phyloP scores from a whole-genome alignment of 2,113 vertebrate genomes.

The Chaetops frenatus region DNA sequence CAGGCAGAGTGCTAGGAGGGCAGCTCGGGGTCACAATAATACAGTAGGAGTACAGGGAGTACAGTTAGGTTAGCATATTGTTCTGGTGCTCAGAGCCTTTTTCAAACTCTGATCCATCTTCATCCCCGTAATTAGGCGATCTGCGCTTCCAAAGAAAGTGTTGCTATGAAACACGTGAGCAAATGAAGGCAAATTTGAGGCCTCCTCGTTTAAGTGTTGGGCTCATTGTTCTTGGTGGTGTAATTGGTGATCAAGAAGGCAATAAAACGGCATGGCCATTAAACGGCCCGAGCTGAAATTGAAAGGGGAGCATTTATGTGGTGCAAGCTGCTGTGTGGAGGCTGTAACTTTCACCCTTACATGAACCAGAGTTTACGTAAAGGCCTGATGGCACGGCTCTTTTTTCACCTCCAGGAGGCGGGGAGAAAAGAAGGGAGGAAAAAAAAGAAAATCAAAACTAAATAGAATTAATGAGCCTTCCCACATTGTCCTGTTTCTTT shows the following conservation, averaged over 20 bases:
- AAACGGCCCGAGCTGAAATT: conserved; percentile 39
- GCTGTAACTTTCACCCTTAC: conserved; percentile 70
- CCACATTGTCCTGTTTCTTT: conserved; percentile 78
- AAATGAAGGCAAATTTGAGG: conserved; percentile 74
- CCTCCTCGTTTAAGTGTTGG: conserved; percentile 61
- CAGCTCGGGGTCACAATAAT: conserved; percentile 77
- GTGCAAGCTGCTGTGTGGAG: conserved; percentile 32
- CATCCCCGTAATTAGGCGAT: conserved; percentile 61
- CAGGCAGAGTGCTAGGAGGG: conserved; percentile 74
- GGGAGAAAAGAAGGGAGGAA: conserved; percentile 52
- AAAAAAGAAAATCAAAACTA: conserved; percentile 73
- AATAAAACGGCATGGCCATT: conserved; percentile 70
- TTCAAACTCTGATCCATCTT: conserved; percentile 71
- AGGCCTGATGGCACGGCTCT: conserved; percentile 64
- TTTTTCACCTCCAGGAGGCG: conserved; percentile 72
- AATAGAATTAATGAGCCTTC: conserved; percentile 82
- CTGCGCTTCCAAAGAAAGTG: conserved; percentile 62
- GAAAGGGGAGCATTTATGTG: conserved; percentile 63
- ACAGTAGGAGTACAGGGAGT: conserved; percentile 62
- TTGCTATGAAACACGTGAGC: conserved; percentile 76
- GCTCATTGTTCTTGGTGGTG: conserved; percentile 71
- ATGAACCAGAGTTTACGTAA: conserved; percentile 72
- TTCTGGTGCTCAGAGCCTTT: conserved; percentile 55
- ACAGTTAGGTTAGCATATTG: conserved; percentile 69
- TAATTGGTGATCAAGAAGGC: conserved; percentile 77